These are phyloP conservation scores for Aphis craccivora DNA, from an alignment of 1,140 invertebrate species.

Conservation along the genomic window DNA sequence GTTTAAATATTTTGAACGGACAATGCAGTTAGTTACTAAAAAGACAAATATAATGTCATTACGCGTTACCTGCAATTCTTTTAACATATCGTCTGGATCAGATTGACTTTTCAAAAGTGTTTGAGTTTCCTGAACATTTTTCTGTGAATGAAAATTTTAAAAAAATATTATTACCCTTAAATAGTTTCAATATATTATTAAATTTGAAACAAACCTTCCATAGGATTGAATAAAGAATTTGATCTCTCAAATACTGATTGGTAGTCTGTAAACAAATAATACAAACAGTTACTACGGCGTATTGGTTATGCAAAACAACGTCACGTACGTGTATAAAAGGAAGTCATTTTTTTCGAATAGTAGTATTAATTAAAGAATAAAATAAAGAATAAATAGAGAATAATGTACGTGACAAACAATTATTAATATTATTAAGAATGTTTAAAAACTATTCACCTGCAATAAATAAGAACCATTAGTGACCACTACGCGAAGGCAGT, in stretches of 20 bases:
- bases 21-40: background rate
- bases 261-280: conserved; percentile 69
- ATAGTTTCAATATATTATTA: conserved; percentile 16
- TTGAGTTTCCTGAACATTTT: conserved; percentile 81
- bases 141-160: conserved; percentile 67
- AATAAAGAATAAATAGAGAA: too few relatives aligned
- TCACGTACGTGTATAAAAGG: too few relatives aligned
- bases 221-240: conserved; percentile 84
- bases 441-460: conserved; percentile 66
- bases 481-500: conserved; percentile 80
- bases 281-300: conserved; percentile 6
- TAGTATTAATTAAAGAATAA: too few relatives aligned
- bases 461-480: conserved; percentile 79
- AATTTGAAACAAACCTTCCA: conserved; percentile 75
- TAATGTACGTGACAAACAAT: background rate
- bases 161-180: background rate
- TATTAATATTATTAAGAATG: background rate
- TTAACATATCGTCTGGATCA: conserved; percentile 79
- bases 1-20: background rate
- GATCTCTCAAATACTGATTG: conserved; percentile 81
- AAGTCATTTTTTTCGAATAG: background rate
- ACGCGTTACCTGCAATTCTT: conserved; percentile 76
- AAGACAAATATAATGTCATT: background rate
- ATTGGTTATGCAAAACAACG: conserved; percentile 36
- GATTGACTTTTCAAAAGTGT: conserved; percentile 74